Percentiles rank a stretch among this genome's conserved stretches.
phyloP scores from a whole-genome alignment of 2,797 vertebrate genomes.

The Hylomyscus alleni region DNA sequence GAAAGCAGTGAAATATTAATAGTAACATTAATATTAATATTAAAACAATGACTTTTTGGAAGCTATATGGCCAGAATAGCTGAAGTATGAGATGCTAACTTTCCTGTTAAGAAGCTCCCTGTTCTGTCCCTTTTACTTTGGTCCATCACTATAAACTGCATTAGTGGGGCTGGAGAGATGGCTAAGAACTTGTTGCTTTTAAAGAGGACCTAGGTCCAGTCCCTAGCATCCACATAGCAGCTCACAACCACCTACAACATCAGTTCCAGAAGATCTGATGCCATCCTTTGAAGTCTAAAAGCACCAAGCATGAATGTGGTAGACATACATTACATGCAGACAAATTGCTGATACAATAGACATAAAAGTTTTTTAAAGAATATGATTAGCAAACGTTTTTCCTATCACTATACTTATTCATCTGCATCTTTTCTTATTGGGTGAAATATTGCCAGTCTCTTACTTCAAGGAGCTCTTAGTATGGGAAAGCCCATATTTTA shows the following conservation, averaged over 20 bases:
- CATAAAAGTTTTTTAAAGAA: not conserved
- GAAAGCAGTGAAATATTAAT: constrained; percentile 49
- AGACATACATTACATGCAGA: not conserved
- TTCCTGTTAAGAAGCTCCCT: not conserved
- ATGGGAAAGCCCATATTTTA: not conserved
- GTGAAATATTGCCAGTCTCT: constrained; percentile 29
- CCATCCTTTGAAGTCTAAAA: not conserved
- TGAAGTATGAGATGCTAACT: not conserved
- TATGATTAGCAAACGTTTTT: constrained; percentile 43
- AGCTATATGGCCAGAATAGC: not conserved
- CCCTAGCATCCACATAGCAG: not conserved
- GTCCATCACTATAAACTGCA: constrained; percentile 6
- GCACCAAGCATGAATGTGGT: not conserved
- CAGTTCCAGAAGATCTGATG: not conserved
- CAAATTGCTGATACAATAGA: not conserved
- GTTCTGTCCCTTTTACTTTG: constrained; percentile 20
- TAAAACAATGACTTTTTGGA: not conserved
- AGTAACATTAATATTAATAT: not conserved
- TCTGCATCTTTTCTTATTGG: not conserved
- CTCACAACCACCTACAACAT: not conserved
- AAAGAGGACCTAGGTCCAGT: not conserved
- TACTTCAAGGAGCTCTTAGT: not conserved
- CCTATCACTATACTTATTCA: constrained; percentile 10
- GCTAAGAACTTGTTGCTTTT: not conserved
- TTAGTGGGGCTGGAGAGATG: not conserved